These are phyloP conservation scores for Brachystomella parvula DNA, from an alignment of 1,140 invertebrate genomes.

Conservation along the genomic window DNA sequence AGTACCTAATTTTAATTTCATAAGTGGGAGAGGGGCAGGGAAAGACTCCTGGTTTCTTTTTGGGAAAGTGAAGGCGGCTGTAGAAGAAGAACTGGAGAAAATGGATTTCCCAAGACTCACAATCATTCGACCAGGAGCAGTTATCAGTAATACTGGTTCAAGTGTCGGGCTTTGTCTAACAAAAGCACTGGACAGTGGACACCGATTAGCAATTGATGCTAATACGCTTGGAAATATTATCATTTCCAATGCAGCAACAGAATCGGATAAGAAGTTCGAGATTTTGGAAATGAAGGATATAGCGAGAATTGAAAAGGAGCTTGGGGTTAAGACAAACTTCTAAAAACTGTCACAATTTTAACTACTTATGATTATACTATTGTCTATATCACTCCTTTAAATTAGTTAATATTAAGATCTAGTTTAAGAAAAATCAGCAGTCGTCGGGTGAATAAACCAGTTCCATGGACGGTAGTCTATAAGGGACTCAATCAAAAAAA, in stretches of 20 bases:
- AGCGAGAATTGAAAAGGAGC: background rate
- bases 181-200: background rate
- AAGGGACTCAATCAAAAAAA: no score
- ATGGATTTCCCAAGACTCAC: constrained; percentile 39
- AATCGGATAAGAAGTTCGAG: background rate
- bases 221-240: background rate
- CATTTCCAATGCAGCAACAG: background rate
- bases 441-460: no score
- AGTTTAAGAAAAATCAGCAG: no score
- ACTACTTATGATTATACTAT: no score
- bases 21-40: constrained; percentile 44
- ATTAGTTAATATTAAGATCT: no score
- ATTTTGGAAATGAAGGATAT: background rate
- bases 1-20: constrained; percentile 46
- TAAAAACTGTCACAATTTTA: no score
- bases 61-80: constrained; percentile 40
- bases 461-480: no score
- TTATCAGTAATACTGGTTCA: background rate
- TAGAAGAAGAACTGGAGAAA: constrained; percentile 38
- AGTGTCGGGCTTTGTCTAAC: background rate
- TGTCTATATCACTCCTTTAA: no score
- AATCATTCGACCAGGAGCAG: constrained; percentile 40
- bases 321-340: no score
- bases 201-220: background rate
- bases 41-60: constrained; percentile 40